phyloP scores from a whole-genome alignment of 2,113 vertebrate species.

The Phaetusa simplex region DNA sequence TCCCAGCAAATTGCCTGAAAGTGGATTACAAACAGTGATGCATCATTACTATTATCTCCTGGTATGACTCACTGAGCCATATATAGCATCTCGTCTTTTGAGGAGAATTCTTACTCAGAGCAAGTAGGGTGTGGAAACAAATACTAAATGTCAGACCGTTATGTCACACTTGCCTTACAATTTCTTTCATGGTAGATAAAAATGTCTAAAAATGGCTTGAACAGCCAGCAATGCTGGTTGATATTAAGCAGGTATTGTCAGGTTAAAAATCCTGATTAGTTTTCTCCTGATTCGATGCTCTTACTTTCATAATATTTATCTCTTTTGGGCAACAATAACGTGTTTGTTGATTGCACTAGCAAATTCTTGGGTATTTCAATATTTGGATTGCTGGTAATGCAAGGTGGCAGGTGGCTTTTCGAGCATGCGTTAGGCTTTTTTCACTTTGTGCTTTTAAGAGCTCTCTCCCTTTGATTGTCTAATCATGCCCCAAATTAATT shows the following conservation, averaged over 20 bases:
- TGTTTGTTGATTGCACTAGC: not conserved
- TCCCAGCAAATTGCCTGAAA: constrained; percentile 35
- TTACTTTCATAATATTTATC: not conserved
- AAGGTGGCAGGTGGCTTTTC: not conserved
- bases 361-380: not conserved
- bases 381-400: not conserved
- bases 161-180: constrained; percentile 19
- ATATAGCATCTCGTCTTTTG: constrained; percentile 46
- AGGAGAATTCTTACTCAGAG: constrained; percentile 56
- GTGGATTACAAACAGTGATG: constrained; percentile 20
- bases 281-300: not conserved
- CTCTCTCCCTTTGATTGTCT: not conserved
- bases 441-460: not conserved
- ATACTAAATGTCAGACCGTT: constrained; percentile 11
- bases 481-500: not conserved
- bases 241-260: not conserved
- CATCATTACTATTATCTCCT: constrained; percentile 13
- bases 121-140: constrained; percentile 27
- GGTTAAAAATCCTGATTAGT: not conserved
- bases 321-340: not conserved
- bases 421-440: not conserved
- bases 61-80: constrained; percentile 48
- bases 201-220: constrained; percentile 1
- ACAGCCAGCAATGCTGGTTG: not conserved
- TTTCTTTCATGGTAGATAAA: not conserved